Evolutionary conservation across 2,888 invertebrate species (phyloP).

Genomic region (Coremacera marginata): DNA sequence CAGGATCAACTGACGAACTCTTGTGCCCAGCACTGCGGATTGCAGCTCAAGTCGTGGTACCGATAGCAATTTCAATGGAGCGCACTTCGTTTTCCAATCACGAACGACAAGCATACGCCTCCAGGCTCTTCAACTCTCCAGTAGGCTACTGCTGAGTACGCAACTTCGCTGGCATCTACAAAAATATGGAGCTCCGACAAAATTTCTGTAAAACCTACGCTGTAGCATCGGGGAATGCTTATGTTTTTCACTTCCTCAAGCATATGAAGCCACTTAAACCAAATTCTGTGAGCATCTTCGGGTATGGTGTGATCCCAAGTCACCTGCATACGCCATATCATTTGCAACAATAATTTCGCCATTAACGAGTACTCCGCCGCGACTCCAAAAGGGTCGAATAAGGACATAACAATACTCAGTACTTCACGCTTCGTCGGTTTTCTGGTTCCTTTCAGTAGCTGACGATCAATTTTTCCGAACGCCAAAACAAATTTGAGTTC

Average conservation of each 20-base stretch:
- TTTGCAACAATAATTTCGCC: slow-evolving; percentile 37
- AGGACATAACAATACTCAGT: slow-evolving; percentile 50
- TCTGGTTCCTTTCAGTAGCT: slow-evolving; percentile 15
- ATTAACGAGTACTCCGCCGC: slow-evolving; percentile 45
- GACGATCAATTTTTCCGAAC: slow-evolving; percentile 28
- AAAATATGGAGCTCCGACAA: slow-evolving; percentile 33
- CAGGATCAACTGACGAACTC: slow-evolving; percentile 23
- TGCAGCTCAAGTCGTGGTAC: slow-evolving; percentile 30
- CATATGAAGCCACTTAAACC: slow-evolving; percentile 29
- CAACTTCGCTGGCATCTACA: slow-evolving; percentile 39
- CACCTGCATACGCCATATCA: slow-evolving; percentile 17
- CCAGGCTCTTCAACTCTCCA: slow-evolving; percentile 3
- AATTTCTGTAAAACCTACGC: too few species aligned
- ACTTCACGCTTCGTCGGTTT: slow-evolving; percentile 50
- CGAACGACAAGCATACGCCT: not conserved
- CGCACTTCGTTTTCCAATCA: slow-evolving; percentile 31
- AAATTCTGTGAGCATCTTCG: not conserved
- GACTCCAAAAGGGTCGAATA: slow-evolving; percentile 53
- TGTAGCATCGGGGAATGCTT: too few species aligned
- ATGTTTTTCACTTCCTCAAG: too few species aligned
- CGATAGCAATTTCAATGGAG: slow-evolving; percentile 30
- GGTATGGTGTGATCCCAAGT: slow-evolving; percentile 40
- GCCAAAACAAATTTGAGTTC: slow-evolving; percentile 43
- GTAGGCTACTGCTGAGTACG: slow-evolving; percentile 40
- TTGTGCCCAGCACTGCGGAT: slow-evolving; percentile 37